Conservation (phyloP, 2,888 invertebrate genomes). For the Microplitis manilae region DNA sequence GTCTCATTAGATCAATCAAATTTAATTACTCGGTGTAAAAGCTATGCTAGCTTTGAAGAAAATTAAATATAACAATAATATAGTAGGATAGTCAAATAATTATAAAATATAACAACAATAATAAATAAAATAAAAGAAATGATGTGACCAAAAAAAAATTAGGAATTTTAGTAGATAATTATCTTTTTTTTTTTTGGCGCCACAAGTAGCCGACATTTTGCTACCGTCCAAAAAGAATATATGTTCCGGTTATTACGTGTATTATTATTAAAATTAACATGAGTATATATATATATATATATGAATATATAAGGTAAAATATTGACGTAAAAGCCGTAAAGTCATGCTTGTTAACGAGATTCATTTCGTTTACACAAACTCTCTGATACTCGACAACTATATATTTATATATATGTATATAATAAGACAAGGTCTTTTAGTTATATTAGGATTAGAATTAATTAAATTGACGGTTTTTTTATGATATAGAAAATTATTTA, state of each 20-base stretch:
- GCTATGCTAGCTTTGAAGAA: too few relatives aligned
- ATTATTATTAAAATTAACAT: slow-evolving; percentile 29
- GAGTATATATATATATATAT: background rate
- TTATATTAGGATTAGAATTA: background rate
- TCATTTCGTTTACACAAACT: slow-evolving; percentile 63
- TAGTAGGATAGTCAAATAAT: background rate
- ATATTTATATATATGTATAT: background rate
- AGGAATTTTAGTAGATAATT: slow-evolving; percentile 47
- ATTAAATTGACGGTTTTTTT: background rate
- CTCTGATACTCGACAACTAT: slow-evolving; percentile 4
- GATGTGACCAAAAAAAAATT: slow-evolving; percentile 18
- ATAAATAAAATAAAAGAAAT: slow-evolving; percentile 15
- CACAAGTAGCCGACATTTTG: slow-evolving; percentile 64
- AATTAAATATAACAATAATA: too few relatives aligned
- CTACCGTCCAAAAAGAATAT: slow-evolving; percentile 57
- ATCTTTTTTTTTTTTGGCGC: slow-evolving; percentile 58
- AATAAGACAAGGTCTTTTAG: background rate
- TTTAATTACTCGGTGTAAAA: too few relatives aligned
- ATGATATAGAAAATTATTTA: slow-evolving; percentile 15
- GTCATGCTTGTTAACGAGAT: slow-evolving; percentile 68
- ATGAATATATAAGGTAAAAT: background rate
- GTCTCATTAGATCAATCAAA: too few relatives aligned
- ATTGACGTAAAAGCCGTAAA: slow-evolving; percentile 54
- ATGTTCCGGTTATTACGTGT: slow-evolving; percentile 23
- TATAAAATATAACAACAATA: background rate